phyloP scores from a whole-genome alignment of 2,888 invertebrate species.

The Macrosiphum euphorbiae region DNA sequence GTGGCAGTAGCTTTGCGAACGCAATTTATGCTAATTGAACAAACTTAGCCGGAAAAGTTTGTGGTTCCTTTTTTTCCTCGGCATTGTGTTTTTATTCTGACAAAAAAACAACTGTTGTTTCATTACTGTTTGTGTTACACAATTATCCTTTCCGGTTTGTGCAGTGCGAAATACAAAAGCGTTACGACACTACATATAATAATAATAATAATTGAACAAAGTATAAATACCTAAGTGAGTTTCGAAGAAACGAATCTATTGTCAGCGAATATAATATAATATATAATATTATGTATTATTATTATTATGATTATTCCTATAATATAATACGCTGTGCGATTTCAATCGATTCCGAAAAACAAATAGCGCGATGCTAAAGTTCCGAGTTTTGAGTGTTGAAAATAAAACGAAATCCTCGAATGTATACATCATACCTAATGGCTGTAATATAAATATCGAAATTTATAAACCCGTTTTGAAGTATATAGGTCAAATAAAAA shows the following conservation, averaged over 20 bases:
- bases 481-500: slow-evolving; percentile 22
- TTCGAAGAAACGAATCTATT: background rate
- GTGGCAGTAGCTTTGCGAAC: background rate
- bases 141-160: background rate
- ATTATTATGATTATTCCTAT: background rate
- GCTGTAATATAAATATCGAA: background rate
- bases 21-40: slow-evolving; percentile 37
- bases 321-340: background rate
- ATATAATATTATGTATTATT: background rate
- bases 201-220: slow-evolving; percentile 6
- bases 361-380: background rate
- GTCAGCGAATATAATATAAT: background rate
- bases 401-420: background rate
- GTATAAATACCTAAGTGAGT: background rate
- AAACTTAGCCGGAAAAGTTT: slow-evolving; percentile 41
- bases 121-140: background rate
- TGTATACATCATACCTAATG: background rate
- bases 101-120: slow-evolving; percentile 1
- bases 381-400: background rate
- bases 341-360: background rate
- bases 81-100: background rate
- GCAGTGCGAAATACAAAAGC: background rate
- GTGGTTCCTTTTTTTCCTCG: background rate
- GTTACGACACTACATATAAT: background rate
- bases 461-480: background rate